phyloP scores from a whole-genome alignment of 2,113 vertebrate genomes.

The Aphyosemion australe region DNA sequence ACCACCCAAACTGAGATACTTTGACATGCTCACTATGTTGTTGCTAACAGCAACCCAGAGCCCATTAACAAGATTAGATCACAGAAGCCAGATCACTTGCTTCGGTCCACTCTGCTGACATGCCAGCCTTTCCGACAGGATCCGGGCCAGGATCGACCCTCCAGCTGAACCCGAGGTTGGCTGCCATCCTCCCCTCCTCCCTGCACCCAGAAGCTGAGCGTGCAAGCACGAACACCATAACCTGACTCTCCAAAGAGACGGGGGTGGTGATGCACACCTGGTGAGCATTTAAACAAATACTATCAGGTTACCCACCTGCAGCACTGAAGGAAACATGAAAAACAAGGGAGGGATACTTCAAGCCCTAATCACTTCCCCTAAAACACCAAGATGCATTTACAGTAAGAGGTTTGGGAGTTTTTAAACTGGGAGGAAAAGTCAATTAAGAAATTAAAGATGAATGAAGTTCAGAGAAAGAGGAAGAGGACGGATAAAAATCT shows the following conservation, averaged over 20 bases:
- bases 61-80: constrained; percentile 60
- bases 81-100: constrained; percentile 27
- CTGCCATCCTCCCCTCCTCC: neutral
- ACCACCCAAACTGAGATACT: constrained; percentile 11
- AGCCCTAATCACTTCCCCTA: constrained; percentile 62
- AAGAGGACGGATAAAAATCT: neutral
- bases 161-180: constrained; percentile 34
- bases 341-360: constrained; percentile 50
- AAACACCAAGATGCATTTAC: constrained; percentile 46
- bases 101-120: constrained; percentile 43
- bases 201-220: constrained; percentile 16
- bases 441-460: constrained; percentile 55
- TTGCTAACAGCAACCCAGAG: constrained; percentile 27
- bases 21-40: constrained; percentile 6
- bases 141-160: constrained; percentile 32
- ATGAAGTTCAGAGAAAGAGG: constrained; percentile 8
- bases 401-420: constrained; percentile 51
- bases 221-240: constrained; percentile 33
- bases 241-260: constrained; percentile 27
- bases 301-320: constrained; percentile 38
- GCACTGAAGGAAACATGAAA: constrained; percentile 31
- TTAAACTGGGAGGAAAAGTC: constrained; percentile 57
- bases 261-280: constrained; percentile 10
- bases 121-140: constrained; percentile 15
- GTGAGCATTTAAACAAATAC: constrained; percentile 34